Evolutionary conservation across 2,113 vertebrate species (phyloP).

Genomic region (Polyodon spathula): DNA sequence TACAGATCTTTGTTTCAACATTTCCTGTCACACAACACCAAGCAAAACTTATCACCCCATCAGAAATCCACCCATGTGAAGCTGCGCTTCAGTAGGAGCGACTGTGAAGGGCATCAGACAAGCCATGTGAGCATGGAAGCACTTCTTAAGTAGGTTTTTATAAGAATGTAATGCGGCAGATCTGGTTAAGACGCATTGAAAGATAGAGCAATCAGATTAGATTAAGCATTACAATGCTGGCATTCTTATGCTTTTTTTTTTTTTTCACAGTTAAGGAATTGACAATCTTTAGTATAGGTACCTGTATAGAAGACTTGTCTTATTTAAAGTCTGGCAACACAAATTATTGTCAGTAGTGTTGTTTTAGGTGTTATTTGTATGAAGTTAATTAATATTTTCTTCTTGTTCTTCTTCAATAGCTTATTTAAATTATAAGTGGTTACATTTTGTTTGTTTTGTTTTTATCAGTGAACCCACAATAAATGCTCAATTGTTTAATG

Average conservation of each 20-base stretch:
- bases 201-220: too few species aligned
- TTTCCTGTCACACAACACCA: slow-evolving; percentile 20
- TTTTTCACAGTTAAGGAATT: not conserved
- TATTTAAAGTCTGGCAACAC: too few species aligned
- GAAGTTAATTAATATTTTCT: too few species aligned
- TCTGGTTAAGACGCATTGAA: not conserved
- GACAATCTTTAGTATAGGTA: too few species aligned
- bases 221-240: not conserved
- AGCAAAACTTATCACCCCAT: slow-evolving; percentile 13
- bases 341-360: too few species aligned
- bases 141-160: slow-evolving; percentile 6
- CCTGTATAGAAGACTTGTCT: too few species aligned
- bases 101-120: slow-evolving; percentile 13
- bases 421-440: too few species aligned
- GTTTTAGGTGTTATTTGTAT: too few species aligned
- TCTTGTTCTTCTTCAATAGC: too few species aligned
- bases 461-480: too few species aligned
- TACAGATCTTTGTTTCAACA: slow-evolving; percentile 54
- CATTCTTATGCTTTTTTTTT: not conserved
- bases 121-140: slow-evolving; percentile 33
- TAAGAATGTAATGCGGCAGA: not conserved
- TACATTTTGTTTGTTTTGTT: too few species aligned
- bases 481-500: too few species aligned
- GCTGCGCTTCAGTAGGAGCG: slow-evolving; percentile 11
- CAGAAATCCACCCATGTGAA: slow-evolving; percentile 13